Percentiles rank a stretch among this genome's conserved stretches.
Conservation (phyloP, 2,888 invertebrate genomes). For the Desoria tigrina region DNA sequence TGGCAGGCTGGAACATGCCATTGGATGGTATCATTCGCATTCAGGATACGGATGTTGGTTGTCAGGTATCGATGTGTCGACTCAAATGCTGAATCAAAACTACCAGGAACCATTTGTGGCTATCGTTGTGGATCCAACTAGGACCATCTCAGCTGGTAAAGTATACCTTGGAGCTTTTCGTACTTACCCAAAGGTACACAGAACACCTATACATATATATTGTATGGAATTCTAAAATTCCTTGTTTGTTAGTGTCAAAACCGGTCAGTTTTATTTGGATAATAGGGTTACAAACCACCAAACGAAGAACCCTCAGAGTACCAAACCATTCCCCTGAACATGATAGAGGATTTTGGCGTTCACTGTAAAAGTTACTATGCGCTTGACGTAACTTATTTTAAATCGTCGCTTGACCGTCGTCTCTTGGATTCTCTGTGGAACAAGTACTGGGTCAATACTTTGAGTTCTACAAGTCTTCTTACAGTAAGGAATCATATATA, state of each 20-base stretch:
- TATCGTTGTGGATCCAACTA: constrained; percentile 96
- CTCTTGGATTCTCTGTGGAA: constrained; percentile 97
- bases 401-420: constrained; percentile 88
- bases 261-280: too few relatives aligned
- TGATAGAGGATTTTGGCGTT: constrained; percentile 99
- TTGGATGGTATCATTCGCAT: constrained; percentile 99
- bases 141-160: constrained; percentile 98
- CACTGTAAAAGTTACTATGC: constrained; percentile 99
- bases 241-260: too few relatives aligned
- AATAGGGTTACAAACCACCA: constrained; percentile 94
- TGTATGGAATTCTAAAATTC: neutral
- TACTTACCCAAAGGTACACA: constrained; percentile 81
- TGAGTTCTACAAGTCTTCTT: constrained; percentile 92
- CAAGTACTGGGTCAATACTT: constrained; percentile 98
- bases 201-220: neutral
- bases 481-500: constrained; percentile 64
- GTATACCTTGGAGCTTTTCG: constrained; percentile 94
- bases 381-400: constrained; percentile 95
- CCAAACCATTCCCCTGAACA: constrained; percentile 97
- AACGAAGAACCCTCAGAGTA: constrained; percentile 99
- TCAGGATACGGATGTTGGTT: constrained; percentile 99
- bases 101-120: constrained; percentile 99
- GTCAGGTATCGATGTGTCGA: constrained; percentile 97
- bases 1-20: constrained; percentile 93
- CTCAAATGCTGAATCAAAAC: constrained; percentile 98